A percentile compares a stretch with the other conserved stretches of the same genome.
phyloP scores from a whole-genome alignment of 30 jellyfish, hydroid and myxozoan species.

The Nemopilema nomurai region DNA sequence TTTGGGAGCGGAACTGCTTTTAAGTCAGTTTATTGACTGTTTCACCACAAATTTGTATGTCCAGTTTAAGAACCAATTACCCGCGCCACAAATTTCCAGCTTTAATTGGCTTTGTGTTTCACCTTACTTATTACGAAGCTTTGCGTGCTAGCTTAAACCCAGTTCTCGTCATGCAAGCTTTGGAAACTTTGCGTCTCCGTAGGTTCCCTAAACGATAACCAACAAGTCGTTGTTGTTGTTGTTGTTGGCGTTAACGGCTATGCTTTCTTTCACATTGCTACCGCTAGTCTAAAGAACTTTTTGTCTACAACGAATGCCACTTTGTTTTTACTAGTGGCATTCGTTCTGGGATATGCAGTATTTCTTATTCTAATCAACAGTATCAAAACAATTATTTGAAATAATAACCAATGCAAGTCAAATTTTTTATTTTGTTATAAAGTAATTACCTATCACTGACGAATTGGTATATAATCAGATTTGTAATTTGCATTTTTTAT shows the following conservation, averaged over 20 bases:
- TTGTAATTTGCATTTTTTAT: not conserved
- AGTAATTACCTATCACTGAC: too few relatives aligned
- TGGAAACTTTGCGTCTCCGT: not conserved
- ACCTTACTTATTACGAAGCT: not conserved
- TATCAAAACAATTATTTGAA: too few relatives aligned
- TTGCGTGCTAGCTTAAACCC: not conserved
- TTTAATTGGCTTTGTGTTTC: not conserved
- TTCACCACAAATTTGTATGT: slow-evolving; percentile 6
- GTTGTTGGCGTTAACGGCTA: not conserved
- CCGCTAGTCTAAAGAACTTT: too few relatives aligned
- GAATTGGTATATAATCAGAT: too few relatives aligned
- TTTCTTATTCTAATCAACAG: too few relatives aligned
- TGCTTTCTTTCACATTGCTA: not conserved
- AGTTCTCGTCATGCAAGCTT: not conserved
- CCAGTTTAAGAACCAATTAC: slow-evolving; percentile 6
- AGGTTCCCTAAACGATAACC: too few relatives aligned
- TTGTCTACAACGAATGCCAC: too few relatives aligned
- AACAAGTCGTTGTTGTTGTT: not conserved
- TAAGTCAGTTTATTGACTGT: slow-evolving; percentile 20
- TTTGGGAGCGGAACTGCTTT: slow-evolving; percentile 16
- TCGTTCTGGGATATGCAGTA: too few relatives aligned
- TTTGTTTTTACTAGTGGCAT: too few relatives aligned
- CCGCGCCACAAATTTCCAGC: not conserved
- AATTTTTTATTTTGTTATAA: too few relatives aligned
- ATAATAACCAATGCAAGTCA: too few relatives aligned